These are phyloP conservation scores for Cydia splendana DNA, from an alignment of 1,140 invertebrate genomes.

Conservation along the genomic window DNA sequence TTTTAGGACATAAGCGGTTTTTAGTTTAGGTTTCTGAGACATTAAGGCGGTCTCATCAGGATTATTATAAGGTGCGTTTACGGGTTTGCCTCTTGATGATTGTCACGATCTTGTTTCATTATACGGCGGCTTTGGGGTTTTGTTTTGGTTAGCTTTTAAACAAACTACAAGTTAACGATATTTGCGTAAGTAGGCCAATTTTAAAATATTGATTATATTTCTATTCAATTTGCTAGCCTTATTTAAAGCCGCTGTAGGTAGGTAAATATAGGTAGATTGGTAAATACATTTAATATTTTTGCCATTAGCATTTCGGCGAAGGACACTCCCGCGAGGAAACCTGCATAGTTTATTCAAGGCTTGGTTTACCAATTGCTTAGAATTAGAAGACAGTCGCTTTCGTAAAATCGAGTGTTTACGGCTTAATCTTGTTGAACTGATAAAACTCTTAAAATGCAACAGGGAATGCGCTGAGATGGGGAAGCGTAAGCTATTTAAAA, in stretches of 20 bases:
- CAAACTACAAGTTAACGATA: slow-evolving; percentile 23
- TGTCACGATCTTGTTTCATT: slow-evolving; percentile 60
- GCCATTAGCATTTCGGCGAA: not conserved
- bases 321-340: too few relatives aligned
- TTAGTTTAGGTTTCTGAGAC: slow-evolving; percentile 43
- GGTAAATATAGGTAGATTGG: too few relatives aligned
- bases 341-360: too few relatives aligned
- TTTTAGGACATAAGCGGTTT: slow-evolving; percentile 41
- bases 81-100: slow-evolving; percentile 66
- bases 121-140: slow-evolving; percentile 45
- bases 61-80: slow-evolving; percentile 66
- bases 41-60: slow-evolving; percentile 49
- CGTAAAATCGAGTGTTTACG: too few relatives aligned
- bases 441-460: not conserved
- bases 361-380: too few relatives aligned
- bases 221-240: too few relatives aligned
- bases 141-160: slow-evolving; percentile 23
- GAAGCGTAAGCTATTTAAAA: not conserved
- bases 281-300: too few relatives aligned
- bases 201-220: not conserved
- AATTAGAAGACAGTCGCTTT: too few relatives aligned
- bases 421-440: too few relatives aligned
- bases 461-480: not conserved
- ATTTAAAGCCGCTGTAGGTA: too few relatives aligned
- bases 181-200: not conserved